A percentile compares a stretch with the other conserved stretches of the same genome.
Evolutionary conservation across 2,888 invertebrate genomes (phyloP).

Genomic region (Ceramica pisi): DNA sequence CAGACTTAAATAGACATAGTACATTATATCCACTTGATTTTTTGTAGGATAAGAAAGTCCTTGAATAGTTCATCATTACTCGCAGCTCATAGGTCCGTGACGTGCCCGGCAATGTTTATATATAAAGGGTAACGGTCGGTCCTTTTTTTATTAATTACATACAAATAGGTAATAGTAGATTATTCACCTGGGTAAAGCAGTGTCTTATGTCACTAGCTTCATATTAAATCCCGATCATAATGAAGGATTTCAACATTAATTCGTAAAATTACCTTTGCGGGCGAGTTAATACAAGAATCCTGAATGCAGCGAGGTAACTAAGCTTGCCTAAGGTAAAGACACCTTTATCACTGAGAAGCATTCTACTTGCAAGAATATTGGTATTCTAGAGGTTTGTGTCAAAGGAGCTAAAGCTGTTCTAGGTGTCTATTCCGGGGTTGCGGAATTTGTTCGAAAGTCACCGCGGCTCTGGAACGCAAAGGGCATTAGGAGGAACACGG

Average conservation of each 20-base stretch:
- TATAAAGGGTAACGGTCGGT: neutral
- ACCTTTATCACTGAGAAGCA: no score
- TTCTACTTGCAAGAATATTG: no score
- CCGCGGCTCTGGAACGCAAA: no score
- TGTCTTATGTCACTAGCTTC: neutral
- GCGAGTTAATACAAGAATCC: neutral
- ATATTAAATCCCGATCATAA: neutral
- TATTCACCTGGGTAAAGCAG: neutral
- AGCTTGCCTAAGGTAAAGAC: no score
- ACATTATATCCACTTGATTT: neutral
- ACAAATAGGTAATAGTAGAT: neutral
- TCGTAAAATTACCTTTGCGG: no score
- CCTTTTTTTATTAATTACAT: neutral
- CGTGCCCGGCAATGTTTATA: neutral
- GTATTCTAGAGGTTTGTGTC: no score
- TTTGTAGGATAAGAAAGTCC: neutral
- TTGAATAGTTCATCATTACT: neutral
- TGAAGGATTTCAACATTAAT: neutral
- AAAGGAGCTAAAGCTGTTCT: no score
- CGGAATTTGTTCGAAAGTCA: no score
- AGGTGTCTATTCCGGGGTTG: no score
- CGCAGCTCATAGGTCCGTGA: neutral
- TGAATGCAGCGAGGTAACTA: neutral
- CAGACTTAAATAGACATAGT: neutral
- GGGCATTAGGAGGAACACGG: no score